Evolutionary conservation across 1,140 invertebrate genomes (phyloP).

Genomic region (Saxidomus purpurata): DNA sequence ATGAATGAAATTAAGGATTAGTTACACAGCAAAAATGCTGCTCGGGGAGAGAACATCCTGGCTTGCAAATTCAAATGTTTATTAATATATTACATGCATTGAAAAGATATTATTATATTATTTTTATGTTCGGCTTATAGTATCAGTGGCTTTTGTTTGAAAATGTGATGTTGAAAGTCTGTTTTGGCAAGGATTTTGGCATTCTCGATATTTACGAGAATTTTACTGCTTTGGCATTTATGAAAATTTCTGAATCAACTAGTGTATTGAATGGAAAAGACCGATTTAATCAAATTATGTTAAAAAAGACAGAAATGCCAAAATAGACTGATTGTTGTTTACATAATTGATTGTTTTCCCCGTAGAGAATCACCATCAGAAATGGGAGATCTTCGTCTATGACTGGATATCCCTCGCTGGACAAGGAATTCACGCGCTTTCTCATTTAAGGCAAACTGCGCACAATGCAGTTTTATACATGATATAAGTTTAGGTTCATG

Average conservation of each 20-base stretch:
- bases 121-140: not conserved
- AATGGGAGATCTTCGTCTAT: conserved; percentile 56
- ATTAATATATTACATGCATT: no score
- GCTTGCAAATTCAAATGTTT: no score
- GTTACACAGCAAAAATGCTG: no score
- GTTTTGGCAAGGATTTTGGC: not conserved
- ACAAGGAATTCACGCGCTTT: conserved; percentile 55
- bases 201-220: no score
- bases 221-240: no score
- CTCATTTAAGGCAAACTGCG: conserved; percentile 85
- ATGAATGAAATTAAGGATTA: no score
- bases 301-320: conserved; percentile 6
- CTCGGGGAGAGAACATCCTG: no score
- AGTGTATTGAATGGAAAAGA: no score
- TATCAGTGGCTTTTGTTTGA: not conserved
- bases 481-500: conserved; percentile 79
- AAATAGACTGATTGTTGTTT: conserved; percentile 14
- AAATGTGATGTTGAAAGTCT: not conserved
- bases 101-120: no score
- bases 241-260: no score
- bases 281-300: no score
- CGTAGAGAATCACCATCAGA: conserved; percentile 38
- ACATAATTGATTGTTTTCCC: conserved; percentile 58
- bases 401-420: conserved; percentile 46
- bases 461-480: conserved; percentile 87